These are phyloP conservation scores for Congeria kusceri DNA, from an alignment of 2,888 invertebrate genomes.

Conservation along the genomic window DNA sequence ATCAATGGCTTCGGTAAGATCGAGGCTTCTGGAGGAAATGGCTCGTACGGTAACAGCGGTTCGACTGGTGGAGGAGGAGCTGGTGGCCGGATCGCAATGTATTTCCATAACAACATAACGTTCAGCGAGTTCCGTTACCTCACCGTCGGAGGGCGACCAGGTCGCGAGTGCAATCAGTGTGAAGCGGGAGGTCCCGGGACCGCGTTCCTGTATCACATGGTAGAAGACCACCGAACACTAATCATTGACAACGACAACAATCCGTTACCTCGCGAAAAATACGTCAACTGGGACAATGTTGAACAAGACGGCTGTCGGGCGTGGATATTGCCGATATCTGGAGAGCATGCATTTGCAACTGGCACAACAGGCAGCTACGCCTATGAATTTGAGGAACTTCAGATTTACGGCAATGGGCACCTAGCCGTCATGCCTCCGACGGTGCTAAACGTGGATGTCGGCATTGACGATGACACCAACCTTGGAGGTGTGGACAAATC, in stretches of 20 bases:
- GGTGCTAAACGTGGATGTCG: slow-evolving; percentile 32
- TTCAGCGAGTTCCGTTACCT: no score
- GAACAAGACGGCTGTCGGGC: slow-evolving; percentile 70
- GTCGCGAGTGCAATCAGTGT: slow-evolving; percentile 47
- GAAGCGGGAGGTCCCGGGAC: slow-evolving; percentile 76
- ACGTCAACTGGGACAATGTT: slow-evolving; percentile 71
- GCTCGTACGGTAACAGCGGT: slow-evolving; percentile 64
- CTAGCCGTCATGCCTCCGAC: slow-evolving; percentile 71
- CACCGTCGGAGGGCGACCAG: slow-evolving; percentile 74
- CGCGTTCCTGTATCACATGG: no score
- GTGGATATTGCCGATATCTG: slow-evolving; percentile 78
- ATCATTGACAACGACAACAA: slow-evolving; percentile 75
- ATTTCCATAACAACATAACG: slow-evolving; percentile 72
- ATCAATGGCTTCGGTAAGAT: slow-evolving; percentile 71
- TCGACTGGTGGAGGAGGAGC: slow-evolving; percentile 77
- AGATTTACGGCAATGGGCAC: no score
- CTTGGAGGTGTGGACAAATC: slow-evolving; percentile 21
- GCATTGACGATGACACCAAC: slow-evolving; percentile 26
- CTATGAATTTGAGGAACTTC: slow-evolving; percentile 76
- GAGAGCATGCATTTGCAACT: slow-evolving; percentile 68
- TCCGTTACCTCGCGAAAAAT: slow-evolving; percentile 64
- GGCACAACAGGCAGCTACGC: slow-evolving; percentile 43
- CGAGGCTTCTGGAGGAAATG: slow-evolving; percentile 65
- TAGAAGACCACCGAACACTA: no score
- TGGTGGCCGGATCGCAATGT: no score